These are phyloP conservation scores for Hydractinia symbiolongicarpus DNA, from an alignment of 30 jellyfish, hydroid and myxozoan species.

Conservation along the genomic window DNA sequence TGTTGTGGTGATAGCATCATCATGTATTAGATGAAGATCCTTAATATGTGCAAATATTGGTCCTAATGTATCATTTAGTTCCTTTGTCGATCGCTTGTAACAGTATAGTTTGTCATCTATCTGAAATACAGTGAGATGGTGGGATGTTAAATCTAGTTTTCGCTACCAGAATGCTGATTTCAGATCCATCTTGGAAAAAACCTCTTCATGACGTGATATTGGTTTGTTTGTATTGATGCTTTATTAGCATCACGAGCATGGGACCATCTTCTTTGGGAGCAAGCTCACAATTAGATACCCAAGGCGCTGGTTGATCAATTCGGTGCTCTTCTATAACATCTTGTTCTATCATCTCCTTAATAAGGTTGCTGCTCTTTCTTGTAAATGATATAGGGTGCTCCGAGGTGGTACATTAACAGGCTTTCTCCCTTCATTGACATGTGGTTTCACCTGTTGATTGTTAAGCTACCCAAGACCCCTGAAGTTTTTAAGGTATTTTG, in stretches of 20 bases:
- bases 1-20: not conserved
- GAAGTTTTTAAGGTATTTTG: not conserved
- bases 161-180: constrained; percentile 14
- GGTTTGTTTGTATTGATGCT: constrained; percentile 35
- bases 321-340: constrained; percentile 40
- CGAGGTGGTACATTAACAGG: constrained; percentile 44
- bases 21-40: constrained; percentile 5
- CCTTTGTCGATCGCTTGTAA: not conserved
- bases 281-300: constrained; percentile 55
- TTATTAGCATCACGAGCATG: constrained; percentile 35
- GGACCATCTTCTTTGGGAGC: constrained; percentile 57
- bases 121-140: not conserved
- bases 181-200: constrained; percentile 13
- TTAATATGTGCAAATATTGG: not conserved
- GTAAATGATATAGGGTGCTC: constrained; percentile 36
- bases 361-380: constrained; percentile 29
- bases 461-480: constrained; percentile 26
- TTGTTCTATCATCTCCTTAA: constrained; percentile 35
- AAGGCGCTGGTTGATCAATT: constrained; percentile 44
- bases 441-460: constrained; percentile 22
- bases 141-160: not conserved
- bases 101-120: not conserved
- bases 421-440: not conserved
- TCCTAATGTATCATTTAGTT: not conserved
- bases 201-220: constrained; percentile 33